Evolutionary conservation across 2,113 vertebrate genomes (phyloP), one percentile per base, ranked within the genome.

Genomic region (Pelvicachromis taeniatus): DNA sequence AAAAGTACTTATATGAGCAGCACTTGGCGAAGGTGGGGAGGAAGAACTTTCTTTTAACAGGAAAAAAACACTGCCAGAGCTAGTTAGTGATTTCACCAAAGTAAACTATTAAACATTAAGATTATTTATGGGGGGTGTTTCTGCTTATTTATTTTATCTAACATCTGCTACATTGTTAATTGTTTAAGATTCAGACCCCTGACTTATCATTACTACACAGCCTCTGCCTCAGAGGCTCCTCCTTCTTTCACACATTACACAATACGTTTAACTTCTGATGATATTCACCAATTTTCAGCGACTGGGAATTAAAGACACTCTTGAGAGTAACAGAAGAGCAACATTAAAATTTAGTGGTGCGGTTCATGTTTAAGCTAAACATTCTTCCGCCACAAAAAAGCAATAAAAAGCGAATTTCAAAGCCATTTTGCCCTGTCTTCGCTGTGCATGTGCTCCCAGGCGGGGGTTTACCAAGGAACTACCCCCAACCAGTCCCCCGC

Each of bases 331-430:
- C 29, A 50, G 68, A 50, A 38, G 33, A 7, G 53, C 78, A 6
- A 85, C 91, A 90, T 92, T 90, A 65, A 75, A 92, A 87, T 88
- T 77, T 82, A 88, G 90, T 84, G 83, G 89, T 80, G 83, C 26
- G 55, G 42, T 82, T 91, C 85, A 84, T 93, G 82, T 91, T 92
- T 80, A 86, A 91, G 81, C 75, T 50, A 87, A 85, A 89, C 89
- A 68, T 88, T 91, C 89, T 88, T 91, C 91, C 77, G 11, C 84
- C 73, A 23, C 84, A 88, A 90, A 50, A 91, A 50, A 79, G 88
- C 81, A 90, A 86, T 88, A 88, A 89, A 63, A 65, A 83, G 48
- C 55, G 38, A 80, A 87, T 94, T 91, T 87, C 83, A 84, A 82
- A 91, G 88, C 85, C 78, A 48, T 87, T 83, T 82, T 83, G 42